Base-by-base conservation (phyloP, 2,113 vertebrate species). In the Nicator chloris region DNA sequence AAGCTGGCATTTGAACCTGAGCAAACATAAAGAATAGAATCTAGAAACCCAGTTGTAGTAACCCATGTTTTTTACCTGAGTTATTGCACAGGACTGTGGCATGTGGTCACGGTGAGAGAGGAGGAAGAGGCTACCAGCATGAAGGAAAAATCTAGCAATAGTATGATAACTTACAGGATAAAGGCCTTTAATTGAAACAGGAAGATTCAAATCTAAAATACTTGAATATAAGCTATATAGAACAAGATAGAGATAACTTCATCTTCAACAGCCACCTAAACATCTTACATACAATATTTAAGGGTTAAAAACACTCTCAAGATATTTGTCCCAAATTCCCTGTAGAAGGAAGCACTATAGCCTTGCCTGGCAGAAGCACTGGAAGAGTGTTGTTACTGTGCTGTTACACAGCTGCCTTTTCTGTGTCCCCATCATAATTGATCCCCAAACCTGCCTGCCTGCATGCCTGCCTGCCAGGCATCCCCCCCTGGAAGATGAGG, bases 51-150 rank as follows among this genome's bases (percentile, higher is more conserved):
- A 53, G 20, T 26, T 31, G 10, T 53, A 63, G 15, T 28, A 63
- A 75, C 22, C 15, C 3, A 8, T 49, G 26, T 1, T 19, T 93
- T 30, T 84, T 75, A 28, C 10, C 20, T 45, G 20, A 54, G 40
- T 61, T 75, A n/a, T 66, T 89, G 24, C 35, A 19, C 7, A 37
- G 42, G n/a, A n/a, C 35, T 86, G 40, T 4, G 1, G 27, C 42
- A 30, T 11, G 31, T 0, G 1, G 47, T 82, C 44, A 17, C 0
- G 2, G 7, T 33, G 22, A 81, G 20, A 66, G 20, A 71, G 37
- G 17, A 63, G 13, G 35, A 71, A 33, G 40, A 72, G 23, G 23
- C 35, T 78, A 27, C 47, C 17, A 71, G 10, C 24, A 28, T 13
- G 35, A 44, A 28, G 26, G 49, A 33, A 81, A 37, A 30, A 13